Percentiles rank a stretch among this genome's conserved stretches.
These are phyloP conservation scores for Heliconius himera DNA, from an alignment of 1,140 invertebrate genomes.

Conservation along the genomic window DNA sequence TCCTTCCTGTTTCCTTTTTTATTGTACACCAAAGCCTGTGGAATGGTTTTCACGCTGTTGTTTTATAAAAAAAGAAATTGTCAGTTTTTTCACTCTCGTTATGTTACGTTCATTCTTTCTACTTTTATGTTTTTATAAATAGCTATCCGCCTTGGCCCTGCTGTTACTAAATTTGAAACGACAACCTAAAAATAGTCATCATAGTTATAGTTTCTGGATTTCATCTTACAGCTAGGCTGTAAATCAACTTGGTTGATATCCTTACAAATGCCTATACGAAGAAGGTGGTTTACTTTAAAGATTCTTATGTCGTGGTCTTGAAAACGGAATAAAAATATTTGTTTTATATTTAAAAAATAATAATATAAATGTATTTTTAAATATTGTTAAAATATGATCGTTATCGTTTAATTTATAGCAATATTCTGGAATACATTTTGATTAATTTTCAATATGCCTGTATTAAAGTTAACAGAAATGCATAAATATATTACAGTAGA, in stretches of 20 bases:
- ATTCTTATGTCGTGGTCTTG: too few species aligned
- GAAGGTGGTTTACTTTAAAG: too few species aligned
- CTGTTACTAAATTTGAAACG: neutral
- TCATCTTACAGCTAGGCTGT: neutral
- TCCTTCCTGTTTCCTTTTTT: conserved; percentile 31
- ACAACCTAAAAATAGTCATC: neutral
- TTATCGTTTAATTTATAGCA: too few species aligned
- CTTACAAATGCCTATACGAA: too few species aligned
- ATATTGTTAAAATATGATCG: neutral
- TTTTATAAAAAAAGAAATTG: neutral
- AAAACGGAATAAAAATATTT: too few species aligned
- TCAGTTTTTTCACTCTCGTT: neutral
- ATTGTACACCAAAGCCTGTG: neutral
- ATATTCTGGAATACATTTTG: too few species aligned
- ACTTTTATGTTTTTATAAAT: neutral
- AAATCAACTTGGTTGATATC: too few species aligned
- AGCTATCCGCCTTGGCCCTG: neutral
- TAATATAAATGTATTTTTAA: neutral
- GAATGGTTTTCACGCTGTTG: conserved; percentile 7
- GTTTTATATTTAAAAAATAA: neutral
- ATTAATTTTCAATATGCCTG: neutral
- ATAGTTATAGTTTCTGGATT: neutral
- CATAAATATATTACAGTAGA: neutral
- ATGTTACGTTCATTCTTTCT: neutral
- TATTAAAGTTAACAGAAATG: neutral